Base-by-base conservation (phyloP, 2,113 vertebrate genomes). In the Leptobrachium leishanense region DNA sequence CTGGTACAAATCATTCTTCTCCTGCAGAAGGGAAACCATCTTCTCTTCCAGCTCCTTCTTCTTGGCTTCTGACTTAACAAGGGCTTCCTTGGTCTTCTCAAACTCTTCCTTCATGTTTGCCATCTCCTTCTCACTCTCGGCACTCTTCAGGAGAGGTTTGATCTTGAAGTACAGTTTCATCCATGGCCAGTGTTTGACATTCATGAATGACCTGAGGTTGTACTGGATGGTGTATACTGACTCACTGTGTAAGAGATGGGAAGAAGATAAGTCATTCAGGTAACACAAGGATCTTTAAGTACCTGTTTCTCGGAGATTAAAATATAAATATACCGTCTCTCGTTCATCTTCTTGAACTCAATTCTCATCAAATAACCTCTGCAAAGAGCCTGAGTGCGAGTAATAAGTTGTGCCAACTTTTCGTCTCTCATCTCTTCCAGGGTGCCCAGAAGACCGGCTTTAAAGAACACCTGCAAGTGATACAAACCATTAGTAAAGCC, bases 351-450 rank as follows among this genome's bases (percentile, higher is more conserved):
- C 68, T 92, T 89, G 86, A 96, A 95, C 82, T 97, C 95, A 0
- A 66, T 54, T 50, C 95, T 94, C 95, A 96, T 97, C 6, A 96
- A 83, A 83, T 75, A 94, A 42, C 91, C 95, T 79, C 94, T 92
- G 79, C 94, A 94, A 43, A 94, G 78, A 15, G 95, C 96, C 55
- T 99, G 97, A 42, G 95, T 98, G 88, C 94, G 93, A 66, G 96
- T 98, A 77, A 99, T 96, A 83, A 98, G 88, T 81, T 90, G 74
- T 64, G 94, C 94, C 76, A 98, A 84, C 82, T 97, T 98, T 2
- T 99, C 96, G 87, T 98, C 90, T 76, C 96, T 91, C 97, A 98
- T 92, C 87, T 98, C 97, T 81, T 98, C 97, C 76, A 99, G 89
- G 1, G 84, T 79, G 46, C 96, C 96, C 84, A 98, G 79, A 68